phyloP scores from a whole-genome alignment of 1,140 invertebrate genomes.

The Lithobius niger region DNA sequence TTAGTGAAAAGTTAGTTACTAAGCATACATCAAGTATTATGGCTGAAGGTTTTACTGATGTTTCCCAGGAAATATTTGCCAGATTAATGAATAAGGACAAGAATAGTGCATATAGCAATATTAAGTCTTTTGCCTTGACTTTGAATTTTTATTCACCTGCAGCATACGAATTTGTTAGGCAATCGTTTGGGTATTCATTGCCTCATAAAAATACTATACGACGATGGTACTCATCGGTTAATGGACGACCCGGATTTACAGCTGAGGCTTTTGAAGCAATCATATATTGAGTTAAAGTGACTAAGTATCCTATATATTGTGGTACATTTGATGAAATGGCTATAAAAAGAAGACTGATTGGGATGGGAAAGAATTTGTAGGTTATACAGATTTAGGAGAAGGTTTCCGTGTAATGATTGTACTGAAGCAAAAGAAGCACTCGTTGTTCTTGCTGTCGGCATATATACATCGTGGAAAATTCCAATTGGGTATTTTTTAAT shows the following conservation, averaged over 20 bases:
- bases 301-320: not conserved
- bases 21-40: too few relatives aligned
- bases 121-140: not conserved
- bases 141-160: not conserved
- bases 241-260: not conserved
- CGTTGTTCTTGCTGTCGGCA: conserved; percentile 6
- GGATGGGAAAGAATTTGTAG: not conserved
- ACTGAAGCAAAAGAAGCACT: conserved; percentile 6
- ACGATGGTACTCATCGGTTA: not conserved
- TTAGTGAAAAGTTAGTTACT: too few relatives aligned
- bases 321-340: not conserved
- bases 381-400: not conserved
- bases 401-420: not conserved
- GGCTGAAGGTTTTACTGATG: too few relatives aligned
- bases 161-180: not conserved
- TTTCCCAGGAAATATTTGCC: too few relatives aligned
- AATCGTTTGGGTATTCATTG: not conserved
- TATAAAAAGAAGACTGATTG: not conserved
- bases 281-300: not conserved
- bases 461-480: conserved; percentile 10
- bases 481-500: conserved; percentile 11
- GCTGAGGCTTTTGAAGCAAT: not conserved
- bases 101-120: too few relatives aligned
- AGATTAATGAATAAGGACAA: too few relatives aligned
- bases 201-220: not conserved